Evolutionary conservation across 1,140 invertebrate genomes (phyloP).

Genomic region (Atta cephalotes): DNA sequence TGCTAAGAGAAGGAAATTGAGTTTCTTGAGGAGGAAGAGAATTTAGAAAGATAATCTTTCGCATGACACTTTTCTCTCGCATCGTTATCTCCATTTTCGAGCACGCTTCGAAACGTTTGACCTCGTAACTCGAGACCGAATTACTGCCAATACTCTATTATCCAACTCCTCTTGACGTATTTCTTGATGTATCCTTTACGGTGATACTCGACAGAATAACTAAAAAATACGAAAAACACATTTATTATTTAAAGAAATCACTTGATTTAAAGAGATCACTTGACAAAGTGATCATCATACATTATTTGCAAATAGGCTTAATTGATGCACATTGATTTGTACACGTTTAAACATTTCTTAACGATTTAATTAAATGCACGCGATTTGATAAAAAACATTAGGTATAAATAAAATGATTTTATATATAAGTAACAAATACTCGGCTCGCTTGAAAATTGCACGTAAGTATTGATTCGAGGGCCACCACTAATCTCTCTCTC

Average conservation of each 20-base stretch:
- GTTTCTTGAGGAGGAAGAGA: neutral
- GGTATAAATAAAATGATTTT: slow-evolving; percentile 4
- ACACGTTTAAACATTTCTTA: neutral
- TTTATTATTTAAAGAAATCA: neutral
- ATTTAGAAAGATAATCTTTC: slow-evolving; percentile 20
- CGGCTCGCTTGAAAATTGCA: slow-evolving; percentile 35
- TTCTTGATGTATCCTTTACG: neutral
- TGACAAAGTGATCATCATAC: neutral
- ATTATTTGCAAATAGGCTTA: neutral
- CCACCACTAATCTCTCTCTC: slow-evolving; percentile 52
- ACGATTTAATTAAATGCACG: slow-evolving; percentile 9
- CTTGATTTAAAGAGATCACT: neutral
- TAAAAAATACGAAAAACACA: neutral
- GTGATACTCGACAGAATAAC: neutral
- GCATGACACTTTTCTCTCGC: neutral
- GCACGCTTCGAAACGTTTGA: slow-evolving; percentile 4
- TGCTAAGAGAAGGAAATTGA: slow-evolving; percentile 6
- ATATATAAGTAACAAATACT: slow-evolving; percentile 35
- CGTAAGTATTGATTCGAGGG: slow-evolving; percentile 57
- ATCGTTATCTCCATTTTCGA: neutral
- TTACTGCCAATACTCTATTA: neutral
- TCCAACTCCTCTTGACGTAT: neutral
- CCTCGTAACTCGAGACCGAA: slow-evolving; percentile 23
- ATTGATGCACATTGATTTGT: neutral
- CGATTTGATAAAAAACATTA: neutral